phyloP scores from a whole-genome alignment of 2,113 vertebrate genomes.

The Vidua chalybeata region DNA sequence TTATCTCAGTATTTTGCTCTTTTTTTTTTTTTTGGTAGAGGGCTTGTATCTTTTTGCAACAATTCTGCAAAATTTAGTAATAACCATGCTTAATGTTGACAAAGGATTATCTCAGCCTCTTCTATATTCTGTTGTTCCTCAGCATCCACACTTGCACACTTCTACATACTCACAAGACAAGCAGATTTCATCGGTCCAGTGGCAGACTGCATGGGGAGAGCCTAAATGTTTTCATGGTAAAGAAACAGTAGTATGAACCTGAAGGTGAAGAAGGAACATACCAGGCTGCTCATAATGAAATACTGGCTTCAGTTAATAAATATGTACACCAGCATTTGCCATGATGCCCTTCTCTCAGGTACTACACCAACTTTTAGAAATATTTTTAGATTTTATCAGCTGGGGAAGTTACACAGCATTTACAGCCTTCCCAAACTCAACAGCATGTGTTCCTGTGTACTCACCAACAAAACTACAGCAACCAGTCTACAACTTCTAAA shows the following conservation, averaged over 20 bases:
- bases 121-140: neutral
- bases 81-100: neutral
- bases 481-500: neutral
- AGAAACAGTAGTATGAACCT: neutral
- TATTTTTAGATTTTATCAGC: neutral
- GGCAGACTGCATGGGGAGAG: rapidly evolving
- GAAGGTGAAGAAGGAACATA: neutral
- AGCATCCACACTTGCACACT: neutral
- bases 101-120: neutral
- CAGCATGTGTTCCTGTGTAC: neutral
- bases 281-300: neutral
- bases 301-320: neutral
- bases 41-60: neutral
- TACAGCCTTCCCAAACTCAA: neutral
- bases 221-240: neutral
- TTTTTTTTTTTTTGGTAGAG: neutral
- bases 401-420: neutral
- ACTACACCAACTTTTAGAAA: neutral
- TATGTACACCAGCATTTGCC: neutral
- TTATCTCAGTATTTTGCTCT: neutral
- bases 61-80: neutral
- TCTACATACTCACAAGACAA: neutral
- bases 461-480: neutral
- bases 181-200: neutral
- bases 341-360: neutral